Conservation (phyloP, 2,797 vertebrate species). For the Graptemys geographica region DNA sequence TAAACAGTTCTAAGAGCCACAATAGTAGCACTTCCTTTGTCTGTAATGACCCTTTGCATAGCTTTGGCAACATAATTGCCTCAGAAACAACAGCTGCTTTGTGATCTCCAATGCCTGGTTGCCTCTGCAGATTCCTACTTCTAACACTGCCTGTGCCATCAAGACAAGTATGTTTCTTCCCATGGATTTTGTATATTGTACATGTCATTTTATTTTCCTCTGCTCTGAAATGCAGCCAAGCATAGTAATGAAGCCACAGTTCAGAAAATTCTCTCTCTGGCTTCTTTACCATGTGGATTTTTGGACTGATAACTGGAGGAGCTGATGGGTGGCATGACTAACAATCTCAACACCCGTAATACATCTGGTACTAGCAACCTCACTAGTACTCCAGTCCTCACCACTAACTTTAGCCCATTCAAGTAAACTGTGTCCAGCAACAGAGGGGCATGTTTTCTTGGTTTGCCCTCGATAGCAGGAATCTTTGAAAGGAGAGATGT, state of each 20-base stretch:
- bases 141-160: neutral
- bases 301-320: neutral
- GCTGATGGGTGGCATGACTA: neutral
- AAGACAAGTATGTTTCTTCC: neutral
- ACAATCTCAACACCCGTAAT: neutral
- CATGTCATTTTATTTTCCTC: neutral
- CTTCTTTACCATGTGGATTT: neutral
- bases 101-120: neutral
- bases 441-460: neutral
- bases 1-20: neutral
- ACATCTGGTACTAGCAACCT: neutral
- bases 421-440: neutral
- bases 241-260: neutral
- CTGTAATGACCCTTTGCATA: neutral
- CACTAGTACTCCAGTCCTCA: neutral
- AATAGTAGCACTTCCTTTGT: neutral
- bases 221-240: neutral
- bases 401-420: neutral
- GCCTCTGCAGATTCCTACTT: neutral
- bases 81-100: neutral
- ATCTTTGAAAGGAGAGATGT: neutral
- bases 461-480: fast-evolving
- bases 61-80: neutral
- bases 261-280: neutral
- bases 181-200: neutral